phyloP scores from a whole-genome alignment of 2,888 invertebrate genomes.

The Noctua janthina region DNA sequence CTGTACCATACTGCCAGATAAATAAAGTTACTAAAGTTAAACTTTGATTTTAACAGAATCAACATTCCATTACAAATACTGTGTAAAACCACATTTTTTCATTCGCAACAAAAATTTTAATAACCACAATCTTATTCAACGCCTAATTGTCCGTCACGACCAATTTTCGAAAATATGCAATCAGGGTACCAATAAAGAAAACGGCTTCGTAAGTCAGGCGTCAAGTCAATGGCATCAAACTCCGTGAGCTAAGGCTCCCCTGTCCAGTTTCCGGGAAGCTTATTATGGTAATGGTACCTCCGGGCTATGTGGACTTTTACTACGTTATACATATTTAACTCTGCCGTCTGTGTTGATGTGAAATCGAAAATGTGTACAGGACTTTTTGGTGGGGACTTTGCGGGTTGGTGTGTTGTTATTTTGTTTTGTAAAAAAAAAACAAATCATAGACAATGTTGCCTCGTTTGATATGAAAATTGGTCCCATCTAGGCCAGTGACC shows the following conservation, averaged over 20 bases:
- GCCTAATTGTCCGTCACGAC: slow-evolving; percentile 42
- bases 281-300: slow-evolving; percentile 66
- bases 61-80: slow-evolving; percentile 10
- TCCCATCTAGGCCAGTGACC: not conserved
- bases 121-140: slow-evolving; percentile 16
- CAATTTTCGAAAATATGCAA: slow-evolving; percentile 57
- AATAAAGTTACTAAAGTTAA: not conserved
- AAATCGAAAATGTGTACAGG: slow-evolving; percentile 29
- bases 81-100: not conserved
- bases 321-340: slow-evolving; percentile 58
- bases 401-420: not conserved
- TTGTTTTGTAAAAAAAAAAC: not conserved
- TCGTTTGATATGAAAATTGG: not conserved
- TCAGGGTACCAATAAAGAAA: slow-evolving; percentile 62
- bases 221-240: slow-evolving; percentile 61
- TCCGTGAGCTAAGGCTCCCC: slow-evolving; percentile 55
- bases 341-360: slow-evolving; percentile 44
- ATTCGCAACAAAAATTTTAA: slow-evolving; percentile 5
- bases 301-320: slow-evolving; percentile 57
- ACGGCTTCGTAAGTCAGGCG: slow-evolving; percentile 66
- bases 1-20: not conserved
- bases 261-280: slow-evolving; percentile 63
- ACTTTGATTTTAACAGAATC: not conserved
- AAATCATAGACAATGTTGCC: not conserved
- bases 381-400: slow-evolving; percentile 1